Base-by-base conservation (phyloP, 2,797 vertebrate species). In the Hybognathus amarus region DNA sequence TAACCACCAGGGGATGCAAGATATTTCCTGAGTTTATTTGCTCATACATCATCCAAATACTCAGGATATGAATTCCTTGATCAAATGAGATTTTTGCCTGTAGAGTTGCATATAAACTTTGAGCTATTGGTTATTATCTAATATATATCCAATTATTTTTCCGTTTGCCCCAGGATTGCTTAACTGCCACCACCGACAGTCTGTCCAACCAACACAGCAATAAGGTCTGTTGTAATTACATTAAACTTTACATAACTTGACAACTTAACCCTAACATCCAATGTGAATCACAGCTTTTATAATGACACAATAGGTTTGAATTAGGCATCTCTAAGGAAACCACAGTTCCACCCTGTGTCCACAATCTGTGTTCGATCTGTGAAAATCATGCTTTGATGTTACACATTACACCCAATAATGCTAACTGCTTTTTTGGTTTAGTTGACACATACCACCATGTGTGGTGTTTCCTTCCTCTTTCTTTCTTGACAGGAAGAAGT, bases 401-500 rank as follows among this genome's bases (percentile, higher is more conserved):
- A 33, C 50, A 15, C 71, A 56, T 75, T 59, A 42, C 33, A 59
- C 2, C 12, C 5, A 61, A 76, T 61, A 27, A 40, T 59, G 73
- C 7, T 8, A 38, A 11, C 30, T 42, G 36, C 22, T 27, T 42
- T 42, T 42, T 42, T 61, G 54, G n/a, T 61, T 77, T 77, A 61
- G 38, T 2, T 76, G 2, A 27, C 15, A 76, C 24, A 59, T 18
- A n/a, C 30, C 22, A n/a, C n/a, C n/a, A n/a, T n/a, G 2, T 9
- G 4, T 61, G 8, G 6, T 38, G 12, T 36, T 61, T 27, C 36
- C 36, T 52, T 59, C 36, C 50, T 77, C n/a, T 45, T 10, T 30
- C 30, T 83, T 63, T 83, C 54, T 66, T 24, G 54, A 27, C 64
- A 83, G 86, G 54, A 73, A 33, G 61, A 69, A 4, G 45, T 59